Percentiles rank a stretch among this genome's conserved stretches.
phyloP scores from a whole-genome alignment of 2,888 invertebrate species.

The Siphonodentalium dalli region DNA sequence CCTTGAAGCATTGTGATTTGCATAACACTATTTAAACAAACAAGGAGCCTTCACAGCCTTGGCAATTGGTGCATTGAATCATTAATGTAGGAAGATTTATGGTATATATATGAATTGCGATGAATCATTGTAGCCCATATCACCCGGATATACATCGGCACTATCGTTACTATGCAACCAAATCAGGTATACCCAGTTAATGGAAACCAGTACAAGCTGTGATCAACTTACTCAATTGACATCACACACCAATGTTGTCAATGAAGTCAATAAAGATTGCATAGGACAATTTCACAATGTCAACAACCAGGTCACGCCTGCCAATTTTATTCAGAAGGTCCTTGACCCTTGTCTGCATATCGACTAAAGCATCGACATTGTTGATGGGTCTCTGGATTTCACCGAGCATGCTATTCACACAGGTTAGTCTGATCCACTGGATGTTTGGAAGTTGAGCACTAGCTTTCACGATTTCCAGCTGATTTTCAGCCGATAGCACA shows the following conservation, averaged over 20 bases:
- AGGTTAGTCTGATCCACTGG: slow-evolving; percentile 39
- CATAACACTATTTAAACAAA: too few species aligned
- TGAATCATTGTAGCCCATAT: too few species aligned
- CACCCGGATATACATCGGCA: too few species aligned
- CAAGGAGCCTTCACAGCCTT: too few species aligned
- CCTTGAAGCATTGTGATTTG: too few species aligned
- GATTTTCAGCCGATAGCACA: slow-evolving; percentile 38
- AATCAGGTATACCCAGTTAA: too few species aligned
- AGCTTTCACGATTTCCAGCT: slow-evolving; percentile 35
- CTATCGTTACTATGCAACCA: too few species aligned
- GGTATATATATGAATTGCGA: too few species aligned
- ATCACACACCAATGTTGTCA: slow-evolving; percentile 38
- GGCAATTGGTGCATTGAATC: too few species aligned
- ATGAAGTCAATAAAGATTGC: slow-evolving; percentile 40
- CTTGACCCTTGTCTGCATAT: slow-evolving; percentile 14
- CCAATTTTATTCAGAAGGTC: slow-evolving; percentile 31
- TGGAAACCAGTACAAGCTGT: too few species aligned
- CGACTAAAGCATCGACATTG: slow-evolving; percentile 23
- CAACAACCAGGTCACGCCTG: slow-evolving; percentile 36
- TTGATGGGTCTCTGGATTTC: slow-evolving; percentile 27
- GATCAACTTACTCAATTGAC: too few species aligned
- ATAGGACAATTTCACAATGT: slow-evolving; percentile 35
- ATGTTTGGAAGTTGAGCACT: slow-evolving; percentile 35
- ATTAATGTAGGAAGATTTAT: too few species aligned
- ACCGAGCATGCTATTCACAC: slow-evolving; percentile 30